Conservation (phyloP, 1,140 invertebrate genomes). For the Nixonia krombeini region DNA sequence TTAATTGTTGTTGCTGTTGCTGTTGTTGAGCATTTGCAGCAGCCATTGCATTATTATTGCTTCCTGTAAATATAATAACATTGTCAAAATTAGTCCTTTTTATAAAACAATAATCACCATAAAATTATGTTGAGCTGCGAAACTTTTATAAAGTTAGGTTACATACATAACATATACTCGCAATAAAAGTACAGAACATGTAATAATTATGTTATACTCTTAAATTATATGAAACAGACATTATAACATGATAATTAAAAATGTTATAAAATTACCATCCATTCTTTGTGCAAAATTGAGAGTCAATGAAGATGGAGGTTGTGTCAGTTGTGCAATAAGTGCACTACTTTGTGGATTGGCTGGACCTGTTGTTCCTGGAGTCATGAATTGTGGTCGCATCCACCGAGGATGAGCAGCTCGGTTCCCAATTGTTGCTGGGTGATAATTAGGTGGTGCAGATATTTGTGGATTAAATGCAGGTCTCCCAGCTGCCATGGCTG, state of each 20-base stretch:
- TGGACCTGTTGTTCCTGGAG: constrained; percentile 60
- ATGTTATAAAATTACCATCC: constrained; percentile 66
- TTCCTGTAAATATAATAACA: constrained; percentile 34
- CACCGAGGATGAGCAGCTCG: constrained; percentile 59
- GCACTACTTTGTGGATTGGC: constrained; percentile 72
- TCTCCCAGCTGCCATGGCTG: constrained; percentile 56
- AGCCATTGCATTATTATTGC: constrained; percentile 61
- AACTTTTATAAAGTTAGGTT: no score
- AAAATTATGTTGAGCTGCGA: no score
- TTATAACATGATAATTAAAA: no score
- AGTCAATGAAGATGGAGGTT: constrained; percentile 74
- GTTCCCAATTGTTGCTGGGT: constrained; percentile 56
- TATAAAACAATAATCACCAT: no score
- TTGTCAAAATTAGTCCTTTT: no score
- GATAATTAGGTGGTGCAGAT: constrained; percentile 73
- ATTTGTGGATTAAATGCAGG: constrained; percentile 69
- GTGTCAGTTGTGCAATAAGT: constrained; percentile 79
- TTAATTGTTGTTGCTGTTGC: constrained; percentile 64
- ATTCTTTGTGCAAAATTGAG: constrained; percentile 72
- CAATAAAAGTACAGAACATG: no score
- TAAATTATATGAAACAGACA: no score
- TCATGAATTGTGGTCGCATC: constrained; percentile 62
- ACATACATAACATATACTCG: no score
- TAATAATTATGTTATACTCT: no score
- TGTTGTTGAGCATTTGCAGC: constrained; percentile 70